Percentiles rank a stretch among this genome's conserved stretches.
Conservation (phyloP, 2,113 vertebrate species). For the Machaerirhynchus nigripectus region DNA sequence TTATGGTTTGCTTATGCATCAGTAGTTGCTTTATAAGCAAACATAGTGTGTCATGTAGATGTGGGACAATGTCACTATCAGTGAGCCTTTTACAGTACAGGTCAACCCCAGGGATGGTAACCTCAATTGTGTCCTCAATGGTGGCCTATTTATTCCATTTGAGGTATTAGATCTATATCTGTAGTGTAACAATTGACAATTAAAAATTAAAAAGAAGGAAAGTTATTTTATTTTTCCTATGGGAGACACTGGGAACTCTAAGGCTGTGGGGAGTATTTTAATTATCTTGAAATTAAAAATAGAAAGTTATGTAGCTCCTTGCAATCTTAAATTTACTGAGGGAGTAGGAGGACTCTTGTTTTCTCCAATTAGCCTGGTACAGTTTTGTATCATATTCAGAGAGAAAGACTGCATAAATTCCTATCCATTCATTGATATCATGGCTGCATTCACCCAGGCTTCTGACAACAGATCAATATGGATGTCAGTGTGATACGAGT, state of each 20-base stretch:
- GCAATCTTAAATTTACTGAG: neutral
- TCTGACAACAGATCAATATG: neutral
- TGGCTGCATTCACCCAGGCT: neutral
- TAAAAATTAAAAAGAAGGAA: neutral
- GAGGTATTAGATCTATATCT: neutral
- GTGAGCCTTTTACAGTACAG: neutral
- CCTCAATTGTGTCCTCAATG: neutral
- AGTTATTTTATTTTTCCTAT: neutral
- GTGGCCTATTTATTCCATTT: neutral
- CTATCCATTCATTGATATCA: neutral
- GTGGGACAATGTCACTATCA: neutral
- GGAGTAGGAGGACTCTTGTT: neutral
- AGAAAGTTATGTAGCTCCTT: neutral
- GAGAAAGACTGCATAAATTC: neutral
- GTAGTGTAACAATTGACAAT: neutral
- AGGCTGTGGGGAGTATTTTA: constrained; percentile 24
- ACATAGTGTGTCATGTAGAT: neutral
- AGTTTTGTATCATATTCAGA: neutral
- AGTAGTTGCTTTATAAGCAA: neutral
- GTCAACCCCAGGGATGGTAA: neutral
- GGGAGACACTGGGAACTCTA: neutral
- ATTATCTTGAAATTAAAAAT: constrained; percentile 50
- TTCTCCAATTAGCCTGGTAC: neutral
- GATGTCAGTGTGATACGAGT: accelerated
- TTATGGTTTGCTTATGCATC: neutral